A percentile compares a stretch with the other conserved stretches of the same genome.
Evolutionary conservation across 2,888 invertebrate genomes (phyloP).

Genomic region (Scelioninae gen. 2): DNA sequence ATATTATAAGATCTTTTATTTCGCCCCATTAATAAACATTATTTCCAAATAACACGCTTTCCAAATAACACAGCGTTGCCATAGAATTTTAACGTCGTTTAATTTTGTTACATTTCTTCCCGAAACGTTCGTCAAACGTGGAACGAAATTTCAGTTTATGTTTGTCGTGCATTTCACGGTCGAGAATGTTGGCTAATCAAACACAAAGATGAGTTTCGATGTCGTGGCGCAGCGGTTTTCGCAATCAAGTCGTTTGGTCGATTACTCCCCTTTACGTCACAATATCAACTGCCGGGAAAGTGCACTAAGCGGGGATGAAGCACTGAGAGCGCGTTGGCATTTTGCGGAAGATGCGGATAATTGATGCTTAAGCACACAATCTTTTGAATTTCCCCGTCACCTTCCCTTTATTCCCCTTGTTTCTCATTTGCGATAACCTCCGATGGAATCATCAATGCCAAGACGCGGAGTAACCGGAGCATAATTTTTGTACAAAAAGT

Average conservation of each 20-base stretch:
- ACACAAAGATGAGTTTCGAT: constrained; percentile 56
- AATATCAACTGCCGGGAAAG: constrained; percentile 61
- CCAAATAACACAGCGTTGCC: too few relatives aligned
- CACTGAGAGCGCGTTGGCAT: constrained; percentile 64
- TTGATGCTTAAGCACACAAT: constrained; percentile 51
- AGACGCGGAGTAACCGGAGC: too few relatives aligned
- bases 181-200: constrained; percentile 61
- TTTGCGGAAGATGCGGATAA: constrained; percentile 56
- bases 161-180: constrained; percentile 59
- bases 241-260: constrained; percentile 61
- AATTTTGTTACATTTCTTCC: constrained; percentile 1
- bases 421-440: too few relatives aligned
- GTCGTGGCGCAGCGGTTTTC: constrained; percentile 58
- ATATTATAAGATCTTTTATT: too few relatives aligned
- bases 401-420: constrained; percentile 33
- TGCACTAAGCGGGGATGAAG: background rate
- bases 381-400: constrained; percentile 30
- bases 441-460: too few relatives aligned
- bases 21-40: too few relatives aligned
- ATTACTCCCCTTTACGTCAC: constrained; percentile 63
- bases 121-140: constrained; percentile 14
- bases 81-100: too few relatives aligned
- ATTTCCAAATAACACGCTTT: too few relatives aligned
- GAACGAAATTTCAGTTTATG: constrained; percentile 30
- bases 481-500: too few relatives aligned